Evolutionary conservation across 1,140 invertebrate genomes (phyloP), one percentile per base, ranked within the genome.

Genomic region (Maconellicoccus hirsutus): DNA sequence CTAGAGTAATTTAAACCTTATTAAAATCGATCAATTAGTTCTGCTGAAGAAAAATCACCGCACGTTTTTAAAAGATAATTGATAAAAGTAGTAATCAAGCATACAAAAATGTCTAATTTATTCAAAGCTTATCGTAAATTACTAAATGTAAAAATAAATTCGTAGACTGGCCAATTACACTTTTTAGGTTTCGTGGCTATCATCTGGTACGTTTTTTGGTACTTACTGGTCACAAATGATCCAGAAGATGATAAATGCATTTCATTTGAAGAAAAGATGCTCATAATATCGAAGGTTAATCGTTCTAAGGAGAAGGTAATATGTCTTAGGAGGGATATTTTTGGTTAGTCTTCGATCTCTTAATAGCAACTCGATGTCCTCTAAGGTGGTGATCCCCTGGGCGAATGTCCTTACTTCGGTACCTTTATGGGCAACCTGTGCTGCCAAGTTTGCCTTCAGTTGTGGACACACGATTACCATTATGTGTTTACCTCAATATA

Each of bases 221-320:
- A 26, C 25, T 66, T 66, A 2, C 21, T 66, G 1, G 61, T 66
- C 16, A 25, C 7, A 23, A 66, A 66, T 25, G 61, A 66, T 66
- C 61, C 61, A 66, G 25, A 1, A 4, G 22, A 66, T 8, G 61
- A 66, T 66, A 66, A 66, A 66, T 26, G 61, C 25, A 66, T 26
- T 23, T 25, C 61, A 10, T 2, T 4, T 6, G 61, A 12, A 4
- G 61, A 66, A 23, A 22, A 66, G 25, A 25, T 16, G 19, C 25
- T 23, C 16, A 25, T 66, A 2, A 23, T 25, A 4, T 4, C 21
- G 19, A 66, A 66, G 61, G 25, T 66, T 25, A 52, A 52, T 4
- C 42, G 42, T 8, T 8, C 6, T 52, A 6, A 19, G 12, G 42
- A 52, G n/a, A 52, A 52, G 42, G 42, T 52, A 52, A 52, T 12